Percentiles rank a stretch among this genome's conserved stretches.
Conservation (phyloP, 92 coral and sea anemone species). For the Montipora capitata region DNA sequence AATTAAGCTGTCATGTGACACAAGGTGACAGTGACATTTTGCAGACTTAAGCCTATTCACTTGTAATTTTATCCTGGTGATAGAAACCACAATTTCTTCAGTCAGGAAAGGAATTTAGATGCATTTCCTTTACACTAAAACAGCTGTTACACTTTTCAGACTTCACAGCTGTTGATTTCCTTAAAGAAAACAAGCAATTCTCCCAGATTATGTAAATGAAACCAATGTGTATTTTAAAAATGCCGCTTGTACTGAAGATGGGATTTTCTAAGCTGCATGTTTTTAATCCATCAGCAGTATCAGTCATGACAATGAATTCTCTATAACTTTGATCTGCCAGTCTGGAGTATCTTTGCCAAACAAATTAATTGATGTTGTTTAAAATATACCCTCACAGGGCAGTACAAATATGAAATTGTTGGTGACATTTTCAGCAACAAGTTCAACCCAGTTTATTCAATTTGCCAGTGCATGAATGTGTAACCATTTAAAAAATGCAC, state of each 20-base stretch:
- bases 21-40: constrained; percentile 65
- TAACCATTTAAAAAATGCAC: constrained; percentile 4
- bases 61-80: constrained; percentile 60
- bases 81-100: constrained; percentile 64
- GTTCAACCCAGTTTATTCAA: neutral
- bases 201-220: neutral
- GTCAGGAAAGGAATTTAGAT: constrained; percentile 79
- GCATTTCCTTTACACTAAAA: constrained; percentile 57
- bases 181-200: constrained; percentile 13
- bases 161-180: constrained; percentile 34
- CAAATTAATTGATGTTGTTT: neutral
- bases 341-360: constrained; percentile 20
- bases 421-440: neutral
- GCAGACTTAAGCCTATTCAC: constrained; percentile 53
- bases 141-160: constrained; percentile 65
- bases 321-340: constrained; percentile 10
- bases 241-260: constrained; percentile 1
- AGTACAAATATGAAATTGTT: neutral
- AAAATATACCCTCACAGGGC: constrained; percentile 11
- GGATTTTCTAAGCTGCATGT: constrained; percentile 35
- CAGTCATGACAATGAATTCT: constrained; percentile 27
- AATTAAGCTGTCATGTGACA: constrained; percentile 56
- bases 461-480: neutral
- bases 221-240: constrained; percentile 7
- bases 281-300: constrained; percentile 50